These are phyloP conservation scores for Agrotis exclamationis DNA, from an alignment of 2,888 invertebrate species.

Conservation along the genomic window DNA sequence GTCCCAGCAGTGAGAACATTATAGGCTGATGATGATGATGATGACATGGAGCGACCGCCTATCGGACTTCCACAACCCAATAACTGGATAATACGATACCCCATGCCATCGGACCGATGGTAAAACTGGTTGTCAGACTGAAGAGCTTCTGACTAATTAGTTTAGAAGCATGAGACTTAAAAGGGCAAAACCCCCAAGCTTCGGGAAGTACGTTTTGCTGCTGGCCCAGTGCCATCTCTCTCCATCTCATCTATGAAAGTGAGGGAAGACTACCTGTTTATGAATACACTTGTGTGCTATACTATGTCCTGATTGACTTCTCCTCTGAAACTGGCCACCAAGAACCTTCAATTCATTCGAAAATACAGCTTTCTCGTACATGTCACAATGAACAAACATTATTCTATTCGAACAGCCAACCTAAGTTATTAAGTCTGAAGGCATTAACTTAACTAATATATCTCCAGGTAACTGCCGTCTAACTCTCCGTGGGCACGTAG, in stretches of 20 bases:
- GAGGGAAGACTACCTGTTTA: too few species aligned
- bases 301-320: neutral
- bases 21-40: too few species aligned
- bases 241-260: too few species aligned
- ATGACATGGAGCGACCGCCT: too few species aligned
- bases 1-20: too few species aligned
- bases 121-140: too few species aligned
- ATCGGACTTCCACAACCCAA: too few species aligned
- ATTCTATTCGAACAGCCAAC: neutral
- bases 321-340: too few species aligned
- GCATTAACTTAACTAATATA: neutral
- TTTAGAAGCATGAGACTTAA: neutral
- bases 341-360: neutral
- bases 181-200: neutral
- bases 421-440: neutral
- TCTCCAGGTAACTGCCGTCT: conserved; percentile 94
- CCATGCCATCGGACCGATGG: too few species aligned
- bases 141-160: conserved; percentile 69
- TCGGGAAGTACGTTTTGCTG: neutral
- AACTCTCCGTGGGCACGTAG: conserved; percentile 94
- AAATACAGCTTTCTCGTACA: neutral
- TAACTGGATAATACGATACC: too few species aligned
- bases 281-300: neutral
- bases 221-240: neutral
- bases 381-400: too few species aligned